These are phyloP conservation scores for Mastomys natalensis DNA, from an alignment of 2,113 vertebrate genomes.

Conservation along the genomic window DNA sequence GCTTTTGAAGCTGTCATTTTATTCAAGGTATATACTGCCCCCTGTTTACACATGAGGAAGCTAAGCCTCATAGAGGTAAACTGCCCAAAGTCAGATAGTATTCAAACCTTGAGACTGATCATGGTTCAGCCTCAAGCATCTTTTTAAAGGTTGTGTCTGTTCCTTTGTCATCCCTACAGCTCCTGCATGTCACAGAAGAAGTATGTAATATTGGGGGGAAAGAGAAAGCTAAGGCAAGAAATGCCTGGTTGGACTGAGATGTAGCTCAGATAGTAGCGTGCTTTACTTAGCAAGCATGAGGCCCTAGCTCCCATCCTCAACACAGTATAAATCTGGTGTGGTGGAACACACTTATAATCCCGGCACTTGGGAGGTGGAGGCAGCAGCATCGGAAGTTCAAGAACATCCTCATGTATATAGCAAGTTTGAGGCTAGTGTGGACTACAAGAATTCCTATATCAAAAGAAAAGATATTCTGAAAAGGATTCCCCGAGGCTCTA, in stretches of 20 bases:
- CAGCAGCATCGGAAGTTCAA: not conserved
- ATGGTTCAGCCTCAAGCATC: not conserved
- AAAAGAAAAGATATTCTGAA: not conserved
- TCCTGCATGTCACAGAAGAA: not conserved
- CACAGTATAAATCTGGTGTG: not conserved
- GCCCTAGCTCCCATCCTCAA: not conserved
- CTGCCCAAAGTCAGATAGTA: not conserved
- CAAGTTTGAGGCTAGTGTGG: not conserved
- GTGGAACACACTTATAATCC: not conserved
- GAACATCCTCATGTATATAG: not conserved
- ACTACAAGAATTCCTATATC: not conserved
- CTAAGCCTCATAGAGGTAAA: conserved; percentile 5
- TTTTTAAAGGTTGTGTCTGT: not conserved
- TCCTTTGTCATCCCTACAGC: not conserved
- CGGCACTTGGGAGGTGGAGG: not conserved
- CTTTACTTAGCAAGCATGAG: not conserved
- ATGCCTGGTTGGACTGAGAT: not conserved
- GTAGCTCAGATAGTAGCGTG: not conserved
- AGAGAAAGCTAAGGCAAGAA: not conserved
- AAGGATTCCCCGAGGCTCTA: not conserved
- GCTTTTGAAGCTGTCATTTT: not conserved
- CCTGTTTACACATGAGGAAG: not conserved
- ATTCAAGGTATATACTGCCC: not conserved
- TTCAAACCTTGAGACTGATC: not conserved
- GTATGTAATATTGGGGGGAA: not conserved